These are phyloP conservation scores for Drosophila atripex DNA, from an alignment of 2,888 invertebrate species.

Conservation along the genomic window DNA sequence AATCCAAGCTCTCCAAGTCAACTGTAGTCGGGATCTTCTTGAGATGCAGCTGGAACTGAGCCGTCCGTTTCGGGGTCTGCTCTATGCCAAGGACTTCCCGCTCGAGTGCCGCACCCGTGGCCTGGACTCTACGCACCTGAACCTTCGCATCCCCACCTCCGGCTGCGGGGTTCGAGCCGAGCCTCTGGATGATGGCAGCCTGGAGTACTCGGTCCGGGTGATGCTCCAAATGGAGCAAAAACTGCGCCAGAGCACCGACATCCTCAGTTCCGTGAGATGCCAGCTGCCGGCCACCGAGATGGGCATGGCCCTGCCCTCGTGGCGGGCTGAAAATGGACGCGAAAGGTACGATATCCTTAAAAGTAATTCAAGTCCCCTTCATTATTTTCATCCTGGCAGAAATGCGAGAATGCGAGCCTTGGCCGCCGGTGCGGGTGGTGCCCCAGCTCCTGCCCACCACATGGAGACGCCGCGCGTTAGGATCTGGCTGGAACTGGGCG, in stretches of 20 bases:
- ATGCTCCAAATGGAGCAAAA: conserved; percentile 90
- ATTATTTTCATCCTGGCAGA: conserved; percentile 19
- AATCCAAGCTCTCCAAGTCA: conserved; percentile 86
- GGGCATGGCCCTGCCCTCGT: conserved; percentile 70
- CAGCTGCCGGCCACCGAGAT: conserved; percentile 80
- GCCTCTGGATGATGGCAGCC: conserved; percentile 84
- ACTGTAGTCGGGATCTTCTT: conserved; percentile 87
- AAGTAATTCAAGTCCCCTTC: not conserved
- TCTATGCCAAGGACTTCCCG: conserved; percentile 91
- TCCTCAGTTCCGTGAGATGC: conserved; percentile 87
- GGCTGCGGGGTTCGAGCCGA: conserved; percentile 89
- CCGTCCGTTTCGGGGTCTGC: conserved; percentile 87
- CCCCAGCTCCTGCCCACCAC: conserved; percentile 19
- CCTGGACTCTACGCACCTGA: conserved; percentile 73
- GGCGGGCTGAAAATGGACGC: conserved; percentile 32
- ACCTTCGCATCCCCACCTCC: conserved; percentile 81
- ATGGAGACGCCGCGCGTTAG: conserved; percentile 85
- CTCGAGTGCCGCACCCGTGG: conserved; percentile 89
- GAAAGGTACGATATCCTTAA: conserved; percentile 49
- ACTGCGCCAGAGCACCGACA: conserved; percentile 89
- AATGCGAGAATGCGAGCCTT: conserved; percentile 67
- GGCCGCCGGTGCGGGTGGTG: conserved; percentile 38
- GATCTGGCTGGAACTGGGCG: conserved; percentile 89
- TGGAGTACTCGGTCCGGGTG: conserved; percentile 88
- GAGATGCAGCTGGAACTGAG: conserved; percentile 87